Percentiles rank a stretch among this genome's conserved stretches.
Conservation (phyloP, 2,888 invertebrate species). For the Apotomis betuletana region DNA sequence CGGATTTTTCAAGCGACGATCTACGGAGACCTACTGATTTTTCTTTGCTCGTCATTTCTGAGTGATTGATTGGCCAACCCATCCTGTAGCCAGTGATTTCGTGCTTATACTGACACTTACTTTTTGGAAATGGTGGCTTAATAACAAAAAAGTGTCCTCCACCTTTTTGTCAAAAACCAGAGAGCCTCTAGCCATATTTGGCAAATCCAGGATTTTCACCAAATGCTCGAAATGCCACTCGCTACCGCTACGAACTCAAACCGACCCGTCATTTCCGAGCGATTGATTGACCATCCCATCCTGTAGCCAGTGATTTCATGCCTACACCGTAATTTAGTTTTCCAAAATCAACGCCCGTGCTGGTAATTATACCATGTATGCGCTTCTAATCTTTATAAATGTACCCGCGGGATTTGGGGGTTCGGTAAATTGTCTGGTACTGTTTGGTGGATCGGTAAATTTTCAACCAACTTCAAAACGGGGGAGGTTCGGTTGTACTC, state of each 20-base stretch:
- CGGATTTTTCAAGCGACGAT: no score
- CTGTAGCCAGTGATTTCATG: slow-evolving; percentile 33
- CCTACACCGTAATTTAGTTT: slow-evolving; percentile 30
- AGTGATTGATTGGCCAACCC: slow-evolving; percentile 35
- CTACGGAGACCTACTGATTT: no score
- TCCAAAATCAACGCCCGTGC: slow-evolving; percentile 17
- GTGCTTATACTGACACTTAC: slow-evolving; percentile 22
- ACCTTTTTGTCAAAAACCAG: no score
- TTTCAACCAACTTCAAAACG: no score
- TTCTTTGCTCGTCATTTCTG: slow-evolving; percentile 13
- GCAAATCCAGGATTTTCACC: no score
- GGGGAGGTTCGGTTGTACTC: no score
- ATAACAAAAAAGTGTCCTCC: no score
- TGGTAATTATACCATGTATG: slow-evolving; percentile 9
- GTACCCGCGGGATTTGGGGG: neutral
- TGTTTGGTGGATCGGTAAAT: no score
- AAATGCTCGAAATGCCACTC: neutral
- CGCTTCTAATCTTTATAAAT: neutral
- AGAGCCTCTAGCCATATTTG: no score
- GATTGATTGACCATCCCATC: slow-evolving; percentile 37
- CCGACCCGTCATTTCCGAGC: slow-evolving; percentile 32
- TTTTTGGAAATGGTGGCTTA: no score
- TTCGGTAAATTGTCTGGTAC: no score
- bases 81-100: slow-evolving; percentile 34
- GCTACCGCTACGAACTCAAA: slow-evolving; percentile 24